Evolutionary conservation across 2,797 vertebrate genomes (phyloP).

Genomic region (Petrocephalus sullivani): DNA sequence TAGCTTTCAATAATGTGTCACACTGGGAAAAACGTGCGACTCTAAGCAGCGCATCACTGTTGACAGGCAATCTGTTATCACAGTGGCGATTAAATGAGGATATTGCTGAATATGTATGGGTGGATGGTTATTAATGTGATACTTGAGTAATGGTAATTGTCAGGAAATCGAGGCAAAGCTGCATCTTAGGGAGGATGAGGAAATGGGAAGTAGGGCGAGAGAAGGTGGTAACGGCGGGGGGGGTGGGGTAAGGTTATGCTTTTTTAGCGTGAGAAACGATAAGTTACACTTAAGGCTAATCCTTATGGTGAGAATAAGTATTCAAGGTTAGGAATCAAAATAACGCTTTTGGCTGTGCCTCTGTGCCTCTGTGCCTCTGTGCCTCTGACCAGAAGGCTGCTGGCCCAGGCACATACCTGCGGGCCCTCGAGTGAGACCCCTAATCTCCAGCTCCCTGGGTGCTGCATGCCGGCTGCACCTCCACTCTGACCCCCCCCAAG

Average conservation of each 20-base stretch:
- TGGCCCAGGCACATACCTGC: not conserved
- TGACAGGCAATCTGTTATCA: not conserved
- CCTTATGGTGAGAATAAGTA: not conserved
- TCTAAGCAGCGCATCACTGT: no score
- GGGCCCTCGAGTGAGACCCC: not conserved
- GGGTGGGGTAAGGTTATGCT: not conserved
- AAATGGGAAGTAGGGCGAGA: not conserved
- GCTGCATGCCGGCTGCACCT: not conserved
- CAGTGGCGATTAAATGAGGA: not conserved
- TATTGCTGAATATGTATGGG: not conserved
- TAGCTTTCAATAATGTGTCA: not conserved
- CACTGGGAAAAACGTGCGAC: not conserved
- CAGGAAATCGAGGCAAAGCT: not conserved
- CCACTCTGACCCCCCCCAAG: not conserved
- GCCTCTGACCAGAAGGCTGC: not conserved
- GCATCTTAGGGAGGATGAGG: not conserved
- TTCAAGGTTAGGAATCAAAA: not conserved
- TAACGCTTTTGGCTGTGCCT: not conserved
- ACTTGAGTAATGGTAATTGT: not conserved
- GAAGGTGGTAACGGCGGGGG: not conserved
- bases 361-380: not conserved
- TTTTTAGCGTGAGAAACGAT: not conserved
- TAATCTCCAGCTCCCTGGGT: not conserved
- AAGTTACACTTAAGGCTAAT: not conserved
- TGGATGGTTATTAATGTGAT: not conserved